These are phyloP conservation scores for Drosophila parvula DNA, from an alignment of 1,140 invertebrate genomes.

Conservation along the genomic window DNA sequence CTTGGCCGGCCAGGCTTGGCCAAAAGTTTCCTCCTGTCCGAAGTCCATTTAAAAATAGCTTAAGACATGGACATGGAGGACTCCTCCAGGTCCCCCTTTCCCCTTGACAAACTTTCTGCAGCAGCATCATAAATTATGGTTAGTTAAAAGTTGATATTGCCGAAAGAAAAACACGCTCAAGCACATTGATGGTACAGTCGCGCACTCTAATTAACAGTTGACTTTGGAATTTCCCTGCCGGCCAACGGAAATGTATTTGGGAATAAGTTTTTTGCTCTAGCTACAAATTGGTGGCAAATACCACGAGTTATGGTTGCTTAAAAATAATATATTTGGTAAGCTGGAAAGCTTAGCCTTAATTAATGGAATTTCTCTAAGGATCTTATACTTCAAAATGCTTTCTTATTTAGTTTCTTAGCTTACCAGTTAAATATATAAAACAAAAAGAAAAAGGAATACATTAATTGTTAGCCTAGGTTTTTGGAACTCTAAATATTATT, in stretches of 20 bases:
- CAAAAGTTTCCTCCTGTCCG: slow-evolving; percentile 43
- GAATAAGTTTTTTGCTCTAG: slow-evolving; percentile 10
- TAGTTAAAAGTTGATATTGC: slow-evolving; percentile 71
- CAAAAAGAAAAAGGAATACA: too few species aligned
- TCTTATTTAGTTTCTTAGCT: too few species aligned
- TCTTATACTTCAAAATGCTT: not conserved
- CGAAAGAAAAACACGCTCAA: slow-evolving; percentile 38
- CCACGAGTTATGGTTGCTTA: not conserved
- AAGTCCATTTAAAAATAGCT: slow-evolving; percentile 78
- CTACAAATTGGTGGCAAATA: slow-evolving; percentile 6
- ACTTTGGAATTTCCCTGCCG: slow-evolving; percentile 27
- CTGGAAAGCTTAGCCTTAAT: not conserved
- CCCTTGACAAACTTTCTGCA: slow-evolving; percentile 48
- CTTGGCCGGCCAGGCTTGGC: not conserved
- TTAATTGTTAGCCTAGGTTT: too few species aligned
- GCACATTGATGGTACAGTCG: slow-evolving; percentile 33
- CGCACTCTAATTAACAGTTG: slow-evolving; percentile 60
- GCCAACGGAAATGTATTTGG: slow-evolving; percentile 16
- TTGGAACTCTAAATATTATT: too few species aligned
- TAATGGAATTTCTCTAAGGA: not conserved
- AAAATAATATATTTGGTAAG: not conserved
- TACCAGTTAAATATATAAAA: too few species aligned
- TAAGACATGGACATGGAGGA: slow-evolving; percentile 64
- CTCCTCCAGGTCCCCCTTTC: slow-evolving; percentile 4
- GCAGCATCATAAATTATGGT: slow-evolving; percentile 75